A percentile compares a stretch with the other conserved stretches of the same genome.
Evolutionary conservation across 2,113 vertebrate species (phyloP).

Genomic region (Odocoileus virginianus): DNA sequence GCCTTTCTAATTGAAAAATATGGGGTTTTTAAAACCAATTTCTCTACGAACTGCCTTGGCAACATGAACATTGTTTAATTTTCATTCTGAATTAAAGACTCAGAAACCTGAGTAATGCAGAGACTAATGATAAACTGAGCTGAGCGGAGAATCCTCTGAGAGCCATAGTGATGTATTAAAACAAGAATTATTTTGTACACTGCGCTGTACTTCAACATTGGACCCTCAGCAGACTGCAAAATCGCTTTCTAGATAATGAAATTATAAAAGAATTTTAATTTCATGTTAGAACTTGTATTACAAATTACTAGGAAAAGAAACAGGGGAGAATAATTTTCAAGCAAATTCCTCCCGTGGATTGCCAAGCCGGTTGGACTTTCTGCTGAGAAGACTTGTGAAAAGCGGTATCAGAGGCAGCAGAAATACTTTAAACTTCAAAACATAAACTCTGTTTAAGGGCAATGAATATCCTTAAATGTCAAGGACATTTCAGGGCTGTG

Average conservation of each 20-base stretch:
- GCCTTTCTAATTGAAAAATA: slow-evolving; percentile 77
- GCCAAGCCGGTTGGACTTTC: background rate
- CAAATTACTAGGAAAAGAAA: slow-evolving; percentile 76
- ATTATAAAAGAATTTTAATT: slow-evolving; percentile 83
- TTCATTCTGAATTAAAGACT: slow-evolving; percentile 81
- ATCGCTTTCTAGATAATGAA: slow-evolving; percentile 80
- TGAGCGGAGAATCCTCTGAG: slow-evolving; percentile 73
- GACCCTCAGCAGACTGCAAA: slow-evolving; percentile 81
- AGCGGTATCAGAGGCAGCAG: slow-evolving; percentile 30
- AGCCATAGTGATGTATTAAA: slow-evolving; percentile 79
- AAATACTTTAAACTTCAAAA: slow-evolving; percentile 45
- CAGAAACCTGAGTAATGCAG: slow-evolving; percentile 77
- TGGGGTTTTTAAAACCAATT: slow-evolving; percentile 67
- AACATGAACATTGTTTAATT: slow-evolving; percentile 83
- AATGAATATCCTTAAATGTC: background rate
- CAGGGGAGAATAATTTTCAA: slow-evolving; percentile 50
- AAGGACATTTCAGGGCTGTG: background rate
- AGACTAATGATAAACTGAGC: slow-evolving; percentile 75
- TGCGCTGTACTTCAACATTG: slow-evolving; percentile 69
- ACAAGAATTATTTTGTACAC: slow-evolving; percentile 83
- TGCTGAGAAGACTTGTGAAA: slow-evolving; percentile 49
- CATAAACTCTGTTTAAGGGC: background rate
- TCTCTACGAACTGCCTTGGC: slow-evolving; percentile 68
- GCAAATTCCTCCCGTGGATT: slow-evolving; percentile 41
- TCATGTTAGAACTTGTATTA: slow-evolving; percentile 78